A percentile compares a stretch with the other conserved stretches of the same genome.
Conservation (phyloP, 92 coral and sea anemone genomes). For the Desmophyllum pertusum region DNA sequence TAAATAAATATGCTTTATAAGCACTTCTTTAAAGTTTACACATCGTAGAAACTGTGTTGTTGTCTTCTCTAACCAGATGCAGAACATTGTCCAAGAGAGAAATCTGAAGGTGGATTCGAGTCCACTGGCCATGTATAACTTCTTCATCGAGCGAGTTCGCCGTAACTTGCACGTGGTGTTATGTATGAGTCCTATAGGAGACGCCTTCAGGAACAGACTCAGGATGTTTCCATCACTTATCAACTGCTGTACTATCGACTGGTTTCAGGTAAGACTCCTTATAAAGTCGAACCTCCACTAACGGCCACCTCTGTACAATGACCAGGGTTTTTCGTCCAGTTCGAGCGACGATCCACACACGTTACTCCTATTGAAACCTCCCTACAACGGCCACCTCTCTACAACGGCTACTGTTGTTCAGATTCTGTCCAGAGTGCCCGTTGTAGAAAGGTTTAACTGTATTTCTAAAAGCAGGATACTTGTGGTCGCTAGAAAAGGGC, state of each 20-base stretch:
- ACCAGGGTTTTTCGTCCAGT: too few relatives aligned
- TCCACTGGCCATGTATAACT: constrained; percentile 96
- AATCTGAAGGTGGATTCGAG: constrained; percentile 93
- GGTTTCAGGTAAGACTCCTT: constrained; percentile 86
- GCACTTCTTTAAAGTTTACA: not conserved
- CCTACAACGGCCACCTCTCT: too few relatives aligned
- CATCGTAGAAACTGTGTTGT: not conserved
- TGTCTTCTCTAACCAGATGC: constrained; percentile 73
- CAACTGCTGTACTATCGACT: constrained; percentile 98
- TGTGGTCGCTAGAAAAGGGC: not conserved
- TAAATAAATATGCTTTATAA: not conserved
- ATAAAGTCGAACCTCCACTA: not conserved
- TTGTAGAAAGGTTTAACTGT: too few relatives aligned
- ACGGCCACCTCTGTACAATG: not conserved
- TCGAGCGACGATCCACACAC: too few relatives aligned
- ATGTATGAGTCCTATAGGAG: constrained; percentile 98
- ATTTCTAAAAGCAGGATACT: too few relatives aligned
- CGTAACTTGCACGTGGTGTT: constrained; percentile 94
- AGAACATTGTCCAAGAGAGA: constrained; percentile 89
- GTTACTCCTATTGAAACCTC: too few relatives aligned
- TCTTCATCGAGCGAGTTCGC: constrained; percentile 93
- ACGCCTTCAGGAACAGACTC: constrained; percentile 93
- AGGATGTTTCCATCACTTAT: constrained; percentile 97
- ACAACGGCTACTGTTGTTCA: too few relatives aligned
- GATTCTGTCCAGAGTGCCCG: too few relatives aligned